Base-by-base conservation (phyloP, 2,113 vertebrate genomes). In the Zapornia atra region DNA sequence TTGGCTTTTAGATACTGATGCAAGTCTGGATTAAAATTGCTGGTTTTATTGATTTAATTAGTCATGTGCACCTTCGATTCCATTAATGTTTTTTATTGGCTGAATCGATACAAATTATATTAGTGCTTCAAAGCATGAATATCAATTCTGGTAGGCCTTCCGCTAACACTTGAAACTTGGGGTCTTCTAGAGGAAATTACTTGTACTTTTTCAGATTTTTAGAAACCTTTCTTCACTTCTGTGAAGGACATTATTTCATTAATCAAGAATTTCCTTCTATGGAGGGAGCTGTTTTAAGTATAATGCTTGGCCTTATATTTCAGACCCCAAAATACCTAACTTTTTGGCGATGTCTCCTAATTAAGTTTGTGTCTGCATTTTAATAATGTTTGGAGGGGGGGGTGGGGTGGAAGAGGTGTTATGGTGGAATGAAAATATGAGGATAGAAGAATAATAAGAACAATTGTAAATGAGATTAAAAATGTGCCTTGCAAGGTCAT, bases 1-100 rank as follows among this genome's bases (percentile, higher is more conserved):
- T 14, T 88, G 72, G 20, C 22, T 88, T 95, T 93, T 89, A 90
- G 60, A 85, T 93, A 72, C 48, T 86, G 59, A 86, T 87, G 36
- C 51, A 78, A 68, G 61, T 82, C 66, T 90, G 81, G 15, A 93
- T 97, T 93, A 93, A 80, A 90, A 90, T 87, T 89, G 60, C 63
- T 92, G 59, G 8, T 85, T 90, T 86, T 95, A 85, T 91, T 92
- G 68, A 95, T 96, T 96, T 90, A 92, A 92, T 95, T 94, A 87
- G 82, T 91, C 36, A 92, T 71, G 34, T 78, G 92, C 70, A 75
- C 26, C 18, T 92, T 97, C 4, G 12, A 78, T 96, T 94, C 42
- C 36, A 76, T 94, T 88, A 93, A 79, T 87, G 44, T 24, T 78
- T 94, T 94, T 94, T 95, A 92, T 94, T 85, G 68, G 26, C 22